Base-by-base conservation (phyloP, 1,140 invertebrate species). In the Drosophila baimaii region DNA sequence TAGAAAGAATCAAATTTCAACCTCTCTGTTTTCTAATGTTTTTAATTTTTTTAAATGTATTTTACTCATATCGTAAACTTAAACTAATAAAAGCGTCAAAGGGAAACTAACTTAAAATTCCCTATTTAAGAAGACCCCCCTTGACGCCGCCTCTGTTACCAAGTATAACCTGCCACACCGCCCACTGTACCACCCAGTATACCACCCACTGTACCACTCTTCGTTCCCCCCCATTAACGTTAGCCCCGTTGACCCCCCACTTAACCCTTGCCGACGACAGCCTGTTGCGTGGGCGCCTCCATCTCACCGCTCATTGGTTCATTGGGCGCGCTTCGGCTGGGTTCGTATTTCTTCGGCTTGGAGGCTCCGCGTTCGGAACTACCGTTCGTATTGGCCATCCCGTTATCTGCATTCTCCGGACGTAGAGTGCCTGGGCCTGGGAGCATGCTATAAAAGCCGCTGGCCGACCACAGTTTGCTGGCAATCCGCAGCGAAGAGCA, bases 381-480 rank as follows among this genome's bases (percentile, higher is more conserved):
- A 29, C 41, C 46, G 51, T 21, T 83, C 84, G 79, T 29, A 89
- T 89, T 74, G 84, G 76, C 52, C 62, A 54, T 55, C 76, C 52
- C 21, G 68, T 88, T 88, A 89, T 86, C 84, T 83, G 33, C 13
- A 8, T 54, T 54, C 47, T 59, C 12, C 37, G 46, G 61, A 12
- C 31, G 31, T 35, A 35, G 13, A 35, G 51, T 35, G 51, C 13
- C 51, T n/a, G 35, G 31, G 55, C 61, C 66, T 51, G 49, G 47
- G 31, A 35, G 51, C 51, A 54, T 54, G 79, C 84, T 88, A 88
- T 88, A 88, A 88, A 88, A 88, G 84, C 80, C 77, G 72, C 46
- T 57, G 59, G 77, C 47, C 77, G 51, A 74, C 56, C 84, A 43
- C 80, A 84, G 52, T 80, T 89, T 81, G 80, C 54, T 89, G 77